These are phyloP conservation scores for Yponomeuta evonymella DNA, from an alignment of 2,888 invertebrate genomes.

Conservation along the genomic window DNA sequence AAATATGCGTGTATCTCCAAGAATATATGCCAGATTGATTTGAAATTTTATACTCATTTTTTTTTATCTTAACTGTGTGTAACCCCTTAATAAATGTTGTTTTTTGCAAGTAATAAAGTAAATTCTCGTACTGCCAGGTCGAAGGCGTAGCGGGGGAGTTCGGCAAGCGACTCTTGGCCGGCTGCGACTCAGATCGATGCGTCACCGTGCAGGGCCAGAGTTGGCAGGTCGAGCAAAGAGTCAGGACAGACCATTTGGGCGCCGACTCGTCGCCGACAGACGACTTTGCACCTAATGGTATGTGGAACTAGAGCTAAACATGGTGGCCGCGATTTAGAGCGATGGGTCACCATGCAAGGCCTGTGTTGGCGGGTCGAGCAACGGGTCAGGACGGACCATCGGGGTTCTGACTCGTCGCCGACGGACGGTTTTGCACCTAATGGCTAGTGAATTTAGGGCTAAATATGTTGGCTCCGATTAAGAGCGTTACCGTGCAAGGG, in stretches of 20 bases:
- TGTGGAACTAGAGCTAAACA: slow-evolving; percentile 26
- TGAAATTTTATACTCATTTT: too few species aligned
- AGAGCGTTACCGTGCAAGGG: background rate
- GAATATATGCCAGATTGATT: too few species aligned
- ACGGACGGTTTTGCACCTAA: slow-evolving; percentile 93
- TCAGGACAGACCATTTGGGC: slow-evolving; percentile 89
- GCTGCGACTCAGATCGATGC: slow-evolving; percentile 86
- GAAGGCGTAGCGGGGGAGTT: slow-evolving; percentile 92
- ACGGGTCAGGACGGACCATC: slow-evolving; percentile 90
- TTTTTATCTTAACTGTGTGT: too few species aligned
- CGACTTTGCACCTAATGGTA: slow-evolving; percentile 93
- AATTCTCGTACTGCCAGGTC: slow-evolving; percentile 49
- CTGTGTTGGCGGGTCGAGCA: slow-evolving; percentile 80
- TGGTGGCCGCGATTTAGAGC: background rate
- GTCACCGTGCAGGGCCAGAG: background rate
- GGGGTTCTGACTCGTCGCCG: slow-evolving; percentile 86
- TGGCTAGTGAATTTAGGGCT: slow-evolving; percentile 70
- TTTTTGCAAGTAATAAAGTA: too few species aligned
- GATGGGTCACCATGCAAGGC: background rate
- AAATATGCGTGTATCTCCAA: too few species aligned
- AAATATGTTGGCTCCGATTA: too few species aligned
- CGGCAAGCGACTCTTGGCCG: slow-evolving; percentile 88
- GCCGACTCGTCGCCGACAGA: slow-evolving; percentile 87
- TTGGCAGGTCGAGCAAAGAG: slow-evolving; percentile 84
- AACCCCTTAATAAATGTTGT: too few species aligned